Conservation (phyloP, 2,797 vertebrate species). For the Lepilemur ruficaudatus region DNA sequence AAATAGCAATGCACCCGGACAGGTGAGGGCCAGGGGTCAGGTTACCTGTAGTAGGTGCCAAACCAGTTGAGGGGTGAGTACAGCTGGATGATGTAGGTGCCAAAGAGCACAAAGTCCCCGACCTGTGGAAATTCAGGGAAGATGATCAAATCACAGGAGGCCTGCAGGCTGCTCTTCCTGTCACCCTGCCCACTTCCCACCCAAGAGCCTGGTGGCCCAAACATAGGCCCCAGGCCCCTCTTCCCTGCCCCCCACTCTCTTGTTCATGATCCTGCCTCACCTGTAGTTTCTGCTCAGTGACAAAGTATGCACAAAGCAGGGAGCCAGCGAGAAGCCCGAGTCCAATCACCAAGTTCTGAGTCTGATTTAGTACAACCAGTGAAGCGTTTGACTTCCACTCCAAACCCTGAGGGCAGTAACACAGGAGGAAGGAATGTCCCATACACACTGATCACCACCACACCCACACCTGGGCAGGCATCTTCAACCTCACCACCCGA, state of each 20-base stretch:
- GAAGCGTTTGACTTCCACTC: slow-evolving; percentile 97
- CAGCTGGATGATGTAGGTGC: slow-evolving; percentile 97
- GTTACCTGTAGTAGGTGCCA: slow-evolving; percentile 97
- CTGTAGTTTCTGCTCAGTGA: slow-evolving; percentile 92
- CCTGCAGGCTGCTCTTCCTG: background rate
- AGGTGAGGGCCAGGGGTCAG: background rate
- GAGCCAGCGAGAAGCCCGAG: slow-evolving; percentile 93
- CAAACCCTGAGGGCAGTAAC: slow-evolving; percentile 81
- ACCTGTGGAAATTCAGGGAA: slow-evolving; percentile 84
- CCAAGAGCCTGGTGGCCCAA: background rate
- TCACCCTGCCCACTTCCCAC: background rate
- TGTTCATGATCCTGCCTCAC: slow-evolving; percentile 78
- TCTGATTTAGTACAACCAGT: slow-evolving; percentile 95
- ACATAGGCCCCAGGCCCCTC: background rate
- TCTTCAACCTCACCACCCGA: background rate
- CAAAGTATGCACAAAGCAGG: slow-evolving; percentile 95
- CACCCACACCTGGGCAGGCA: background rate
- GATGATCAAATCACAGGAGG: background rate
- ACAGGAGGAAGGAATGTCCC: background rate
- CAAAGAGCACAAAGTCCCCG: slow-evolving; percentile 96
- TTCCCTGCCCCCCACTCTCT: background rate
- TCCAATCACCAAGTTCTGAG: slow-evolving; percentile 95
- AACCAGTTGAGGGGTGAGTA: slow-evolving; percentile 99
- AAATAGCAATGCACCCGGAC: background rate
- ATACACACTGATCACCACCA: background rate